Conservation (phyloP, 2,797 vertebrate species). For the Argya squamiceps region DNA sequence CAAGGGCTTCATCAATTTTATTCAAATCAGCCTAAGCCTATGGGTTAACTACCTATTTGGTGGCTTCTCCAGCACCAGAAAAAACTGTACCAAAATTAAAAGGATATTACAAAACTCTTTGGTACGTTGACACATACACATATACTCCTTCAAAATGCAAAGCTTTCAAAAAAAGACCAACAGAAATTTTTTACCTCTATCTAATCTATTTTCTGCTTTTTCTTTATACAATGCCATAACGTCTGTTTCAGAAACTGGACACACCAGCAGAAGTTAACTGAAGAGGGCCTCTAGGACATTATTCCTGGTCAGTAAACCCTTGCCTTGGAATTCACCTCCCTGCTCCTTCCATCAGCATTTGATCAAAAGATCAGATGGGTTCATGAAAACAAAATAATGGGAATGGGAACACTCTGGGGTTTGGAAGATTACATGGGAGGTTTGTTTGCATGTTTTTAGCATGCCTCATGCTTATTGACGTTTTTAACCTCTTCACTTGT, state of each 20-base stretch:
- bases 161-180: neutral
- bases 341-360: neutral
- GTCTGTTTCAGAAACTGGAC: neutral
- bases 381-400: neutral
- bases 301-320: neutral
- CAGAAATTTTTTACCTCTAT: neutral
- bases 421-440: conserved; percentile 8
- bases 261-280: neutral
- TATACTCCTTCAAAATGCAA: neutral
- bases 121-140: neutral
- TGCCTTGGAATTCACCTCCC: neutral
- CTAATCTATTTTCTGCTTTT: neutral
- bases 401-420: neutral
- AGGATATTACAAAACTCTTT: neutral
- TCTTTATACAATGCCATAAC: neutral
- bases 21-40: neutral
- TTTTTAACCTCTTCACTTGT: conserved; percentile 27
- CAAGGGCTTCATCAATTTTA: neutral
- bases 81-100: neutral
- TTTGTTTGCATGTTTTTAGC: conserved; percentile 48
- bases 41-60: neutral
- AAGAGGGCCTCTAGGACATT: neutral
- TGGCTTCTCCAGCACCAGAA: neutral
- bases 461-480: neutral
- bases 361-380: conserved; percentile 10